phyloP scores from a whole-genome alignment of 2,113 vertebrate species.

The Caretta caretta region DNA sequence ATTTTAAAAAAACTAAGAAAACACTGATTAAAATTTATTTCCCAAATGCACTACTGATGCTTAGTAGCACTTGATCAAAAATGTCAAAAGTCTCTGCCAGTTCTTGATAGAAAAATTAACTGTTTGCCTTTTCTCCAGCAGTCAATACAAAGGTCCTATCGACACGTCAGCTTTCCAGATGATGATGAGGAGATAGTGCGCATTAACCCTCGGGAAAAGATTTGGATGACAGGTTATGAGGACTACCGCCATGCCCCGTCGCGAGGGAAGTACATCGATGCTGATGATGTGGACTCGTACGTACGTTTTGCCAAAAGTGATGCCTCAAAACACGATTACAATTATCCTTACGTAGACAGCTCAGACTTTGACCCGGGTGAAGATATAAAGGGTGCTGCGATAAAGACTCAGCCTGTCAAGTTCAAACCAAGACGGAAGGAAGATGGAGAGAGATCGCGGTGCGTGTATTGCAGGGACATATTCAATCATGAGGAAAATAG shows the following conservation, averaged over 20 bases:
- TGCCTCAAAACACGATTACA: slow-evolving; percentile 94
- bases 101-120: background rate
- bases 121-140: slow-evolving; percentile 36
- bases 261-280: slow-evolving; percentile 87
- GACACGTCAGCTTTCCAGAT: slow-evolving; percentile 92
- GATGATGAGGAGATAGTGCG: slow-evolving; percentile 97
- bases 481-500: slow-evolving; percentile 92
- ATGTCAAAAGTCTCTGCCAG: background rate
- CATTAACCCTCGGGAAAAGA: slow-evolving; percentile 96
- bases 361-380: slow-evolving; percentile 85
- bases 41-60: background rate
- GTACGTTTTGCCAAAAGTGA: slow-evolving; percentile 94
- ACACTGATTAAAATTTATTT: background rate
- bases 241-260: slow-evolving; percentile 95
- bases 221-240: slow-evolving; percentile 95
- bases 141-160: slow-evolving; percentile 83
- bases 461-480: slow-evolving; percentile 95
- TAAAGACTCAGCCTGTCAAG: slow-evolving; percentile 90
- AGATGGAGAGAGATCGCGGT: slow-evolving; percentile 89
- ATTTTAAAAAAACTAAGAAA: background rate
- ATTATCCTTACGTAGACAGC: slow-evolving; percentile 90
- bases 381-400: slow-evolving; percentile 88
- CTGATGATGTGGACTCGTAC: slow-evolving; percentile 90
- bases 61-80: background rate
- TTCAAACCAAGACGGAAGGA: slow-evolving; percentile 87